Base-by-base conservation (phyloP, 2,113 vertebrate genomes). In the Alethe diademata region DNA sequence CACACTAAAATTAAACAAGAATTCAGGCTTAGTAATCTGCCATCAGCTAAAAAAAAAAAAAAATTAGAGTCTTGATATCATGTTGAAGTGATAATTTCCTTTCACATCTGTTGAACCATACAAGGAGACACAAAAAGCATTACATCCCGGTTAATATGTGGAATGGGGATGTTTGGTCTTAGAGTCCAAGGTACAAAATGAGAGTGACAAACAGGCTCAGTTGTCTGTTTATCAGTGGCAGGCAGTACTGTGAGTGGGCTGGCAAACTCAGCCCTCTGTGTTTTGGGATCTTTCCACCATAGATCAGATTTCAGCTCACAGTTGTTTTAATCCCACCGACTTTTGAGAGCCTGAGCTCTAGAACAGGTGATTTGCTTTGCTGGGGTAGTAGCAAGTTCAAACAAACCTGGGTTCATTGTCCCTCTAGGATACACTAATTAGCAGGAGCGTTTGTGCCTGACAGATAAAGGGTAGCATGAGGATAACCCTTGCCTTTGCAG, bases 1-100 rank as follows among this genome's bases (percentile, higher is more conserved):
- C 94, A 97, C 86, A 96, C 92, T 92, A 96, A 96, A 97, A 98
- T 96, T 94, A 96, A 96, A 93, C 86, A 96, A 91, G 94, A 97
- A 95, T 94, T 90, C 95, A 91, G 88, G 86, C 64, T 95, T 88
- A 92, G 86, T 92, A 95, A 97, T 94, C 92, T 84, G 79, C 88
- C 91, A 91, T 76, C 75, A 89, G 50, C 25, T 88, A 45, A 94
- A 69, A 81, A 91, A 92, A 85, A 64, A 81, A 94, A 69, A 78
- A 87, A 91, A 82, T n/a, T n/a, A 51, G 6, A 78, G 56, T 72
- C 92, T 94, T 82, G 86, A 51, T 92, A 90, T 75, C 90, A 51
- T 58, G 78, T 88, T 75, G 93, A 92, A 96, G 89, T 79, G 85
- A 87, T 96, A 93, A 95, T 93, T 94, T 73, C 58, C 67, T 93